Evolutionary conservation across 2,888 invertebrate genomes (phyloP), one percentile per base, ranked within the genome.

Genomic region (Willowsia nigromaculata): DNA sequence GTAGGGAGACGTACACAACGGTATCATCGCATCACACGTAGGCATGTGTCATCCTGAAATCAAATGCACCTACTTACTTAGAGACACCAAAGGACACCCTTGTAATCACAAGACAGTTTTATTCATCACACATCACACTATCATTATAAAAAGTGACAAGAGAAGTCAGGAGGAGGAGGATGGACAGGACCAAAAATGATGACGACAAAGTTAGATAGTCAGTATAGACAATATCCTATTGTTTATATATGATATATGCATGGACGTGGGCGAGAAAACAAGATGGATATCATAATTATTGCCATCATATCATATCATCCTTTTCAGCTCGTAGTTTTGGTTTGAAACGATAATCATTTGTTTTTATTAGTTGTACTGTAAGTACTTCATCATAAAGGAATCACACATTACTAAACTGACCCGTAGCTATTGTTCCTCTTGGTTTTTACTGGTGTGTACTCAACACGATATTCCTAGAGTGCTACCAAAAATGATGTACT

Each of bases 271-370:
- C 50, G 76, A 76, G 50, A 50, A 47, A 47, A 71, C 43, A n/a
- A 22, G 76, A 76, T 76, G 76, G 33, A 76, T 76, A 74, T 74
- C 76, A 76, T 50, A 76, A 76, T 50, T 76, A 74, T 74, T 47
- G 13, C 47, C 47, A 47, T 74, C 25, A 43, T 65, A 33, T 15
- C 53, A 13, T 53, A 7, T 74, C 43, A 74, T 47, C 43, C 43
- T 40, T 4, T 71, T 37, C 43, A 18, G 6, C 18, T 40, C 3
- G n/a, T 71, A n/a, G 27, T 50, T 76, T 50, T 76, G 50, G 76
- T 18, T 76, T 47, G 50, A 76, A 76, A 76, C 50, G 47, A 76
- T 76, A 76, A 76, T 50, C 76, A 71, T 71, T 71, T 71, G 71
- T 71, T 71, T 65, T 71, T 71, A 71, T 40, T 71, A 71, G 40